A percentile compares a stretch with the other conserved stretches of the same genome.
Conservation (phyloP, 2,888 invertebrate species). For the Osmoderma eremita region DNA sequence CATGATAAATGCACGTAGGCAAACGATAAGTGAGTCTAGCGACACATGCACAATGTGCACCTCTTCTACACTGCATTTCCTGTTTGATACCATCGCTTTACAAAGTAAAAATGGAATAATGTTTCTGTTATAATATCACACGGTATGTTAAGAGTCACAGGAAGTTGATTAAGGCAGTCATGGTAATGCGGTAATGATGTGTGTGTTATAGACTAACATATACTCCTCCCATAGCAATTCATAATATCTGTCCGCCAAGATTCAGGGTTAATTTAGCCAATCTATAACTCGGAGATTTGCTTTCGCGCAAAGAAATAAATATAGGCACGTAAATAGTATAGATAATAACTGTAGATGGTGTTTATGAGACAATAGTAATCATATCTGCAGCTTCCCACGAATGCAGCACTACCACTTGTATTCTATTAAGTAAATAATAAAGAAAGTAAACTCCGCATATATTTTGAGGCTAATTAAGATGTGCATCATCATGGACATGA, state of each 20-base stretch:
- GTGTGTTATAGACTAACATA: too few species aligned
- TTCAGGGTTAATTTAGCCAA: too few species aligned
- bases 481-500: conserved; percentile 27
- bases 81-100: conserved; percentile 18
- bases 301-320: too few species aligned
- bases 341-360: conserved; percentile 1
- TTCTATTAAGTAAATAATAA: conserved; percentile 9
- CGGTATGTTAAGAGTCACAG: neutral
- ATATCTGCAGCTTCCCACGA: conserved; percentile 17
- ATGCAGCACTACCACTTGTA: conserved; percentile 5
- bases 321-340: too few species aligned
- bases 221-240: too few species aligned
- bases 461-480: conserved; percentile 7
- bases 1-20: neutral
- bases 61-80: conserved; percentile 23
- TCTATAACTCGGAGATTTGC: too few species aligned
- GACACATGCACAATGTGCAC: neutral
- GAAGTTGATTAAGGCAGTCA: too few species aligned
- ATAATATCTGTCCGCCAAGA: too few species aligned
- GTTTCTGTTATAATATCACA: conserved; percentile 14
- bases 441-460: conserved; percentile 2
- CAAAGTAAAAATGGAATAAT: conserved; percentile 26
- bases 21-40: conserved; percentile 7
- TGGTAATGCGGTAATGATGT: too few species aligned
- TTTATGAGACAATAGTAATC: conserved; percentile 8